Evolutionary conservation across 2,797 vertebrate species (phyloP).

Genomic region (Nannoperca obscura): DNA sequence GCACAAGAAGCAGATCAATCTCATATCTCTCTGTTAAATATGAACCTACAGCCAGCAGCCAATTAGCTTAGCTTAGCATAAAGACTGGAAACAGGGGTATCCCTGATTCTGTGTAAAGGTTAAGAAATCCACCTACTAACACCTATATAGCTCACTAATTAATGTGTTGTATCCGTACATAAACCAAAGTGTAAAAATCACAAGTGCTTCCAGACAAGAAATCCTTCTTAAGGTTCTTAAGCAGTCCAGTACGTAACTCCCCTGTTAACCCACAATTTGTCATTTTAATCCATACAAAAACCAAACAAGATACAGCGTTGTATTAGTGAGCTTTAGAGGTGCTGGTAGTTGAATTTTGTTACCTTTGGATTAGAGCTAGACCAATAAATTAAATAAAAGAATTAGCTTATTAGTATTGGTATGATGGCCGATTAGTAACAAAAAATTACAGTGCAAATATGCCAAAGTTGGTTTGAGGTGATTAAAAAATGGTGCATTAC

Average conservation of each 20-base stretch:
- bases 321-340: background rate
- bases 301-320: background rate
- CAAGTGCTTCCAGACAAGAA: too few relatives aligned
- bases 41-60: background rate
- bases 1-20: background rate
- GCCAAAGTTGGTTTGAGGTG: background rate
- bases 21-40: slow-evolving; percentile 14
- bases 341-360: background rate
- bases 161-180: background rate
- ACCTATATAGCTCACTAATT: background rate
- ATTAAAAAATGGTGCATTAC: background rate
- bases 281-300: background rate
- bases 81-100: slow-evolving; percentile 9
- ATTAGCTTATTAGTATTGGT: background rate
- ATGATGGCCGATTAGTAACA: background rate
- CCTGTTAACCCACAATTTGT: background rate
- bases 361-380: background rate
- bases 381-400: background rate
- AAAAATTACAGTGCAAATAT: background rate
- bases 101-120: background rate
- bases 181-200: background rate
- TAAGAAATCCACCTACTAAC: background rate
- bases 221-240: background rate
- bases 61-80: slow-evolving; percentile 11
- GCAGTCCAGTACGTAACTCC: background rate